Evolutionary conservation across 1,140 invertebrate species (phyloP), one percentile per base, ranked within the genome.

Genomic region (Carcinoscorpius rotundicauda): DNA sequence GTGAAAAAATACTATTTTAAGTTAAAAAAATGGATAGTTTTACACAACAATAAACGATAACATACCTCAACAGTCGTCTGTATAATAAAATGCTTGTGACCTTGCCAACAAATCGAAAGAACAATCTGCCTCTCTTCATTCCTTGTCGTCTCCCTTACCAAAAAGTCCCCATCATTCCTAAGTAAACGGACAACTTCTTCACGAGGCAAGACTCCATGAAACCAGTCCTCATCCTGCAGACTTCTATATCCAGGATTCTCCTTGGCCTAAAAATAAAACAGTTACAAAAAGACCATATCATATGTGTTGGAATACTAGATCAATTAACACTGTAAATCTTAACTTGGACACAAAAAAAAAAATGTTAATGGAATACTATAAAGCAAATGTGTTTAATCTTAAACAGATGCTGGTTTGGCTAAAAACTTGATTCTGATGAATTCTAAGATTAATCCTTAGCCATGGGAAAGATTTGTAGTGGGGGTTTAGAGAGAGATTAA

Each of bases 81-180:
- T 62, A 98, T 93, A 70, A 98, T 97, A 75, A 97, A 97, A 80
- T 98, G 95, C 76, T 95, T 94, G 73, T 94, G 91, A 10, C 76
- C 89, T 64, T 92, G 88, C 94, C 94, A 97, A 75, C 87, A 91
- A 0, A 97, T 93, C 8, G 93, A 97, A 49, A 98, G 76, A 60
- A 98, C 95, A 66, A 93, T 90, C 66, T 81, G 79, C 73, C 90
- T 84, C 75, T 95, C 88, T 75, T 93, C 86, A 76, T 91, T 96
- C 76, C 87, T 84, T n/a, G 87, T 91, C 56, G 93, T 97, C 80
- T 97, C 91, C 49, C 94, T 82, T 51, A 98, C 93, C 60, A 98
- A 80, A 77, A 93, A 98, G 75, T 98, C 93, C 2, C 94, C 94
- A 72, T 97, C 89, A 60, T 85, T 85, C 9, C 85, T 84, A 48